Percentiles rank a stretch among this genome's conserved stretches.
Evolutionary conservation across 2,113 vertebrate genomes (phyloP).

Genomic region (Antechinus stuartii): DNA sequence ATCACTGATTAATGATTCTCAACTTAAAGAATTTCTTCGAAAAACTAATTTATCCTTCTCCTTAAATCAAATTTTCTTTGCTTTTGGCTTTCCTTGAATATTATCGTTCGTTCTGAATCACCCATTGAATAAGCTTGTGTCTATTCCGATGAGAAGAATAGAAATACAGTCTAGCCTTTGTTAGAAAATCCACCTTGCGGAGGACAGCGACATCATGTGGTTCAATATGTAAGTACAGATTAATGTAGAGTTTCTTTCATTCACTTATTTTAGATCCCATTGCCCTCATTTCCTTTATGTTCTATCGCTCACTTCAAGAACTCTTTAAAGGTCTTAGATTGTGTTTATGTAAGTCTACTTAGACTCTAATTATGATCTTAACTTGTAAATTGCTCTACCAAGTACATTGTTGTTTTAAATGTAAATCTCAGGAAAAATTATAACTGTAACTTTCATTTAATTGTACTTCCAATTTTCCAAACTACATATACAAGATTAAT

Average conservation of each 20-base stretch:
- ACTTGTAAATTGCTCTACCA: background rate
- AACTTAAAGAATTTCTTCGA: background rate
- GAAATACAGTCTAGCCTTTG: conserved; percentile 44
- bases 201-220: conserved; percentile 78
- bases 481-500: background rate
- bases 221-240: conserved; percentile 54
- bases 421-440: background rate
- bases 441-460: background rate
- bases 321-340: background rate
- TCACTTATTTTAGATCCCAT: background rate
- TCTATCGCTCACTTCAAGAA: background rate
- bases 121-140: conserved; percentile 49
- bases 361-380: background rate
- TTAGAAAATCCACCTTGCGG: conserved; percentile 50
- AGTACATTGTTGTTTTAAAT: background rate
- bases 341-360: background rate
- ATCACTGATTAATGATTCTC: conserved; percentile 5
- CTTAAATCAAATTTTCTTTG: background rate
- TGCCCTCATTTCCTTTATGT: background rate
- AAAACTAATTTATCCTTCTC: conserved; percentile 14
- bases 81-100: conserved; percentile 19
- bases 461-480: background rate
- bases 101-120: conserved; percentile 25
- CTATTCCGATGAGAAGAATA: background rate
- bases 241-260: background rate